A percentile compares a stretch with the other conserved stretches of the same genome.
Conservation (phyloP, 2,888 invertebrate species). For the Dasypogon diadema region DNA sequence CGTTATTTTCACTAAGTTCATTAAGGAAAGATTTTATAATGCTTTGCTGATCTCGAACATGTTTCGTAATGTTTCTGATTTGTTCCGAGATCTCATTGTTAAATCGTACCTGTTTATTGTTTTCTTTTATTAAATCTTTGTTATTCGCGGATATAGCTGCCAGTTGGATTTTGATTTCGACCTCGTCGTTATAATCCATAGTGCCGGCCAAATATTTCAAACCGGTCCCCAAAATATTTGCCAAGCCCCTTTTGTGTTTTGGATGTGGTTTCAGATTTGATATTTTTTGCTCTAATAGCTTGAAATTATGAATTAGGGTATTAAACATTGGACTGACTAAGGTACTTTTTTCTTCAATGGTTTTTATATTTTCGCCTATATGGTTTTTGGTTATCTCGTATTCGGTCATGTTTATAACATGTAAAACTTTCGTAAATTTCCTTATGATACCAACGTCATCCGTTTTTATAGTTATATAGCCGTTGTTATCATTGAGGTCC, state of each 20-base stretch:
- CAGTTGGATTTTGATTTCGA: background rate
- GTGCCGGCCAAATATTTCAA: background rate
- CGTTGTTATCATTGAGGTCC: slow-evolving; percentile 1
- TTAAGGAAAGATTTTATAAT: background rate
- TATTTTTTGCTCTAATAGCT: background rate
- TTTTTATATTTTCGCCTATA: background rate
- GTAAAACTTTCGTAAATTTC: slow-evolving; percentile 7
- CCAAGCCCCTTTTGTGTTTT: background rate
- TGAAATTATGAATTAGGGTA: background rate
- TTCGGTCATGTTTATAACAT: slow-evolving; percentile 12
- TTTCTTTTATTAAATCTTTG: background rate
- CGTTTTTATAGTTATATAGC: background rate
- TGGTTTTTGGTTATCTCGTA: background rate
- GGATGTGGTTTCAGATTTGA: background rate
- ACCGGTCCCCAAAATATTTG: background rate
- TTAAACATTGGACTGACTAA: background rate
- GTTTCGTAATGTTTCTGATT: background rate
- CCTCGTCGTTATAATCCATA: background rate
- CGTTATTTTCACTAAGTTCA: background rate
- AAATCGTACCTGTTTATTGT: background rate
- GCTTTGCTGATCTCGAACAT: background rate
- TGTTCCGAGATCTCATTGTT: slow-evolving; percentile 6
- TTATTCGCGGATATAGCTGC: background rate
- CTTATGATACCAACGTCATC: background rate
- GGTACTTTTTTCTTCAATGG: background rate